Evolutionary conservation across 2,888 invertebrate species (phyloP).

Genomic region (Odontocolon sp.): DNA sequence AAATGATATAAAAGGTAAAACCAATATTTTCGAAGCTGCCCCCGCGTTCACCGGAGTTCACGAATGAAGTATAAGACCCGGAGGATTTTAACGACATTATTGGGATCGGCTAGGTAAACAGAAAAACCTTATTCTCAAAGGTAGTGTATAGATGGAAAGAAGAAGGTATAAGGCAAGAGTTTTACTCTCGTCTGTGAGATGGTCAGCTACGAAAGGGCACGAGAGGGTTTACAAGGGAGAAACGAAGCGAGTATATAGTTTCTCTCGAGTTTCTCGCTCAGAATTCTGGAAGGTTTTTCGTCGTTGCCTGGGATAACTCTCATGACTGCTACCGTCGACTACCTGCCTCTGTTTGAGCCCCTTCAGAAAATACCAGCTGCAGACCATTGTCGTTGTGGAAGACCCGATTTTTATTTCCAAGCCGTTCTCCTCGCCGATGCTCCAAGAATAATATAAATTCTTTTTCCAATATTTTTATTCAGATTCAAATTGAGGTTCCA

Average conservation of each 20-base stretch:
- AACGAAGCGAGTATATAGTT: not conserved
- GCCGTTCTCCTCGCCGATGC: not conserved
- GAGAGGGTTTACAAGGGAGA: slow-evolving; percentile 7
- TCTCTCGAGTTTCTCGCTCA: not conserved
- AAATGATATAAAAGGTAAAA: slow-evolving; percentile 62
- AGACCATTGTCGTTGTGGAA: slow-evolving; percentile 32
- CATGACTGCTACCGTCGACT: slow-evolving; percentile 36
- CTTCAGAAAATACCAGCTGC: slow-evolving; percentile 56
- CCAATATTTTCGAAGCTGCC: slow-evolving; percentile 67
- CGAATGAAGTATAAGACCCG: slow-evolving; percentile 46
- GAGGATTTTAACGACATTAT: slow-evolving; percentile 67
- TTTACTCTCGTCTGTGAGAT: not conserved
- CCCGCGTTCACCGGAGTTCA: slow-evolving; percentile 51
- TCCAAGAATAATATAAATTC: slow-evolving; percentile 35
- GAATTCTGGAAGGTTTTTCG: slow-evolving; percentile 48
- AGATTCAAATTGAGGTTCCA: slow-evolving; percentile 15
- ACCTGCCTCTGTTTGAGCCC: slow-evolving; percentile 29
- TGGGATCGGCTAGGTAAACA: slow-evolving; percentile 66
- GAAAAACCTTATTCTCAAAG: slow-evolving; percentile 57
- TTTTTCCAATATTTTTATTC: slow-evolving; percentile 49
- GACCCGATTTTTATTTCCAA: slow-evolving; percentile 25
- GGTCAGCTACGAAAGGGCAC: slow-evolving; percentile 3
- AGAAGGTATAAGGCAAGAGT: slow-evolving; percentile 22
- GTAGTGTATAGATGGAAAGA: slow-evolving; percentile 29
- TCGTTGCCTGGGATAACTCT: slow-evolving; percentile 49